A percentile compares a stretch with the other conserved stretches of the same genome.
Conservation (phyloP, 1,140 invertebrate genomes). For the Sesamia nonagrioides region DNA sequence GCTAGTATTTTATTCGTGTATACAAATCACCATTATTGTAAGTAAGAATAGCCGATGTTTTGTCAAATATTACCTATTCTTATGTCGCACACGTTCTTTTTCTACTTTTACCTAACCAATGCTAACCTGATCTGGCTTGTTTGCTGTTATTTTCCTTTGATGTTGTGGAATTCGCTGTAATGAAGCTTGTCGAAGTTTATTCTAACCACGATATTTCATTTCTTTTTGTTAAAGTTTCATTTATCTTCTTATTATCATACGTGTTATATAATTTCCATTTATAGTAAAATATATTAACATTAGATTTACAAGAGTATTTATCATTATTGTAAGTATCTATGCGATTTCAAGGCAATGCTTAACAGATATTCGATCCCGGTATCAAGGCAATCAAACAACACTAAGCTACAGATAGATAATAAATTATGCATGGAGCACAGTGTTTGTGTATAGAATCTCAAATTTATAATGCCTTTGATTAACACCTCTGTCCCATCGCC, state of each 20-base stretch:
- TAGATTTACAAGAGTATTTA: conserved; percentile 27
- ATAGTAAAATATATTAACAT: neutral
- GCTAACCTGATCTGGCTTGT: conserved; percentile 17
- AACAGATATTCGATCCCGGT: conserved; percentile 55
- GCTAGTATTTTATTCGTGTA: conserved; percentile 43
- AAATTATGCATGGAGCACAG: conserved; percentile 53
- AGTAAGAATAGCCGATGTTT: conserved; percentile 45
- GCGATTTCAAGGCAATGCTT: conserved; percentile 51
- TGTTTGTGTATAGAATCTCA: conserved; percentile 54
- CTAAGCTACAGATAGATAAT: conserved; percentile 54
- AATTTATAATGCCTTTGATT: conserved; percentile 61
- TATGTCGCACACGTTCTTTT: conserved; percentile 35
- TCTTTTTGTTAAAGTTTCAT: neutral
- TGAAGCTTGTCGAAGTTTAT: neutral
- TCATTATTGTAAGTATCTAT: conserved; percentile 37
- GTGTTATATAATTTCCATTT: neutral
- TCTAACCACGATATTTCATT: neutral
- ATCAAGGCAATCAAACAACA: conserved; percentile 57
- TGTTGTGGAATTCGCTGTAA: conserved; percentile 20
- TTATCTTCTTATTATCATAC: neutral
- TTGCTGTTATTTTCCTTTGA: conserved; percentile 24
- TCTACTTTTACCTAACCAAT: conserved; percentile 31
- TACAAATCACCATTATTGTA: conserved; percentile 52
- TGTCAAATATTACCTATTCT: conserved; percentile 34
- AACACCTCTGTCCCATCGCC: conserved; percentile 55